phyloP scores from a whole-genome alignment of 1,140 invertebrate genomes.

The Drosophila tani region DNA sequence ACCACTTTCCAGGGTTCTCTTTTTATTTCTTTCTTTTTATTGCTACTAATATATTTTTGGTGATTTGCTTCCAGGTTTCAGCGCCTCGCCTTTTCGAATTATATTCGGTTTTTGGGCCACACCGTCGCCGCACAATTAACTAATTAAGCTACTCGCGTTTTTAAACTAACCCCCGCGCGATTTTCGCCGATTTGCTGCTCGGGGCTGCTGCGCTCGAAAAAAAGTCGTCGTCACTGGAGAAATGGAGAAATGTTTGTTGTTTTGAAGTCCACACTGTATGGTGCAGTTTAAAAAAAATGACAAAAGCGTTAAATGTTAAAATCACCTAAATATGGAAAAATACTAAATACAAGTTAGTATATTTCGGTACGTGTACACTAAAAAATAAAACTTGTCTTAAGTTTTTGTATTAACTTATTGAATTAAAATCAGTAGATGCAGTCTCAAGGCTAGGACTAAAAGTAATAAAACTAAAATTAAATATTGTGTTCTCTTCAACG shows the following conservation, averaged over 20 bases:
- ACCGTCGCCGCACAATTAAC: slow-evolving; percentile 12
- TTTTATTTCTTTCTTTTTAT: slow-evolving; percentile 20
- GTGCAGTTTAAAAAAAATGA: no score
- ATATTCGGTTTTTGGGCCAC: slow-evolving; percentile 5
- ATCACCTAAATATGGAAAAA: no score
- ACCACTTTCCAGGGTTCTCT: slow-evolving; percentile 60
- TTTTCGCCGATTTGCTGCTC: slow-evolving; percentile 14
- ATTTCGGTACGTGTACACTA: no score
- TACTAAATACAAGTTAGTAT: no score
- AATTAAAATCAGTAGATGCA: no score
- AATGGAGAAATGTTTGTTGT: slow-evolving; percentile 15
- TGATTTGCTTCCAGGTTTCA: not conserved
- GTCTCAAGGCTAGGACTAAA: no score
- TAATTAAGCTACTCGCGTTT: slow-evolving; percentile 20
- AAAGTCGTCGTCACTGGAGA: slow-evolving; percentile 20
- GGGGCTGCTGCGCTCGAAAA: slow-evolving; percentile 6
- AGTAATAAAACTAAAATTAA: no score
- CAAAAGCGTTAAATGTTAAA: no score
- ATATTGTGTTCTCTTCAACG: no score
- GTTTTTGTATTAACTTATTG: no score
- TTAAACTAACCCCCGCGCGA: slow-evolving; percentile 18
- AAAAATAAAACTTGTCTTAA: no score
- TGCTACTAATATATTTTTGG: slow-evolving; percentile 10
- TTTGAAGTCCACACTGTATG: no score
- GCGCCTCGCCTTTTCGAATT: slow-evolving; percentile 18